Base-by-base conservation (phyloP, 2,113 vertebrate genomes). In the Osmerus eperlanus region DNA sequence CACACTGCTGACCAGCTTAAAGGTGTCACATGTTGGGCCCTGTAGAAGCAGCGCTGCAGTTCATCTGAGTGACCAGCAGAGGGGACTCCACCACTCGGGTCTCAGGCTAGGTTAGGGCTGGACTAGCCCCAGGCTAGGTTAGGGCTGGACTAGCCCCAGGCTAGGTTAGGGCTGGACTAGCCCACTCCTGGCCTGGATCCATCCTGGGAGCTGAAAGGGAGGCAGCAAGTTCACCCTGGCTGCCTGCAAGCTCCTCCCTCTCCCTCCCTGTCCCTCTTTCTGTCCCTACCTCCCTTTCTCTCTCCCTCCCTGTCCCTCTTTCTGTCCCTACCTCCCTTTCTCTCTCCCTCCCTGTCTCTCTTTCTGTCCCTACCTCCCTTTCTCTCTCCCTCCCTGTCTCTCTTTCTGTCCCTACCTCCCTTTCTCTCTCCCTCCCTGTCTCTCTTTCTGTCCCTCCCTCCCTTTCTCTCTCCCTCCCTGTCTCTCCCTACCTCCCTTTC, bases 141-240 rank as follows among this genome's bases (percentile, higher is more conserved):
- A 47, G 41, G 41, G 7, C 7, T 2, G n/a, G n/a, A n/a, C n/a
- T n/a, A n/a, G n/a, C n/a, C n/a, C n/a, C 9, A 47, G 41, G 41
- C 41, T 47, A 47, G 41, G 41, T 7, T 47, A 47, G 41, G 41
- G 7, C 7, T 2, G 21, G 21, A 12, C 41, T 11, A 32, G 83
- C 86, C 84, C 84, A 62, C 83, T 69, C 79, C 52, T 84, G 86
- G 89, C 88, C 83, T 85, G 85, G 78, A 77, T n/a, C 78, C 73
- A 78, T n/a, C 78, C 74, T 77, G 74, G 78, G 85, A 80, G 84
- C 74, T 71, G 66, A 72, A 70, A 78, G 78, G 65, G 65, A 79
- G 91, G 89, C 90, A 88, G 83, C 2, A 82, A 81, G 91, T 91
- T 92, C 90, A 81, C 55, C 67, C 36, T 89, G 91, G 91, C 86